Evolutionary conservation across 2,113 vertebrate species (phyloP), one percentile per base, ranked within the genome.

Genomic region (Orientallactaga bullata): DNA sequence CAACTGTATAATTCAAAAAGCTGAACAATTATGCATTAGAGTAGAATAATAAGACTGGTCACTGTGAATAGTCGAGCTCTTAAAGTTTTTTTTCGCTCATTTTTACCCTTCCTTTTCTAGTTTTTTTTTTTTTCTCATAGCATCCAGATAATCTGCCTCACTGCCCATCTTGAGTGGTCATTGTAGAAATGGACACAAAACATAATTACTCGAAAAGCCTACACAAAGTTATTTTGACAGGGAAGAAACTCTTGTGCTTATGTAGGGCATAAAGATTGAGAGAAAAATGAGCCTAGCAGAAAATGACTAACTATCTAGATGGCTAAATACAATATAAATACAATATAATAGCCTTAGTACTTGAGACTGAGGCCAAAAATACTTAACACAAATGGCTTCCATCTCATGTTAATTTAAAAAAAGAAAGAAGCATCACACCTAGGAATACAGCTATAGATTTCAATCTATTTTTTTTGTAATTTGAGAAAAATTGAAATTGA

Each of bases 341-440:
- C n/a, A n/a, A n/a, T n/a, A n/a, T n/a, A n/a, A n/a, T 91, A 96
- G 87, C 79, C 47, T 76, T 68, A 51, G 84, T 21, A 92, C 92
- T 92, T 91, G 16, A 80, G 60, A 20, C 74, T 85, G 37, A 95
- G 94, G 2, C 23, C 92, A 77, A 82, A 90, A 94, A 58, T 91
- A 79, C 91, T 95, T 96, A 95, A 73, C 39, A 77, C 90, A 96
- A 65, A 91, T 85, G 73, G 37, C 95, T 97, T 95, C 96, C 91
- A 93, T 97, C 88, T 55, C 8, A 37, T 95, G 97, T 97, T 91
- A 97, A 97, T 96, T 96, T 72, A 80, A 65, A 94, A 37, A 95
- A 72, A 94, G 26, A 94, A 89, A 72, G 63, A 85, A 89, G 91
- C 51, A 32, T 92, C 96, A 81, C 93, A 93, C 92, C 88, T 72